A percentile compares a stretch with the other conserved stretches of the same genome.
phyloP scores from a whole-genome alignment of 2,888 invertebrate genomes.

The Polyommatus icarus region DNA sequence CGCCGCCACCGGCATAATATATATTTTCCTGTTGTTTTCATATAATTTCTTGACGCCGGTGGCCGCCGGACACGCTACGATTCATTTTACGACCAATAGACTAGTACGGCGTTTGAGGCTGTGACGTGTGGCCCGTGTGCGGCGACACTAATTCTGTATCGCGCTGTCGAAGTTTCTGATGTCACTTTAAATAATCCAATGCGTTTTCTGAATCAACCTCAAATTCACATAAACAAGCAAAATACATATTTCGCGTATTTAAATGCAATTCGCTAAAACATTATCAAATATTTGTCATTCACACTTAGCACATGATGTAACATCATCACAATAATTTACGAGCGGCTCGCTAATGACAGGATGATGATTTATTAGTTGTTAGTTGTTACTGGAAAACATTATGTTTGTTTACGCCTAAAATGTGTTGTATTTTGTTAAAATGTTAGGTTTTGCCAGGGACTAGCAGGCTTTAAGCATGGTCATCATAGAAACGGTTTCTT shows the following conservation, averaged over 20 bases:
- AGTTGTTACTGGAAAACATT: background rate
- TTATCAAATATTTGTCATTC: constrained; percentile 13
- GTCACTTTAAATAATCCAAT: no score
- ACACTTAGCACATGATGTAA: background rate
- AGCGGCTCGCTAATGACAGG: background rate
- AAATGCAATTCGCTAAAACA: background rate
- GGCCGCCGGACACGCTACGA: no score
- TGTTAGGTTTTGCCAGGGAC: background rate
- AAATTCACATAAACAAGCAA: background rate
- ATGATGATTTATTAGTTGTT: background rate
- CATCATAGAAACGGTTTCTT: no score
- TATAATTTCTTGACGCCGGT: no score
- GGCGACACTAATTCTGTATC: no score
- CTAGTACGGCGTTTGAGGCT: no score
- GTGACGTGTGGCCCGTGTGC: no score
- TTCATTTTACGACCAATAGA: no score
- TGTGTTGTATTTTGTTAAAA: background rate
- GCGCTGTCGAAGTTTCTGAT: no score
- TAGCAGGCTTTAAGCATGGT: no score
- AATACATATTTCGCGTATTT: background rate
- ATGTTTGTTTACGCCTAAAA: background rate
- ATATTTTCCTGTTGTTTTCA: no score
- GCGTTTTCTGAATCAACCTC: background rate
- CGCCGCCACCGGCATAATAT: no score
- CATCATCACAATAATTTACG: background rate